Base-by-base conservation (phyloP, 2,797 vertebrate species). In the Catostomus latipinnis region DNA sequence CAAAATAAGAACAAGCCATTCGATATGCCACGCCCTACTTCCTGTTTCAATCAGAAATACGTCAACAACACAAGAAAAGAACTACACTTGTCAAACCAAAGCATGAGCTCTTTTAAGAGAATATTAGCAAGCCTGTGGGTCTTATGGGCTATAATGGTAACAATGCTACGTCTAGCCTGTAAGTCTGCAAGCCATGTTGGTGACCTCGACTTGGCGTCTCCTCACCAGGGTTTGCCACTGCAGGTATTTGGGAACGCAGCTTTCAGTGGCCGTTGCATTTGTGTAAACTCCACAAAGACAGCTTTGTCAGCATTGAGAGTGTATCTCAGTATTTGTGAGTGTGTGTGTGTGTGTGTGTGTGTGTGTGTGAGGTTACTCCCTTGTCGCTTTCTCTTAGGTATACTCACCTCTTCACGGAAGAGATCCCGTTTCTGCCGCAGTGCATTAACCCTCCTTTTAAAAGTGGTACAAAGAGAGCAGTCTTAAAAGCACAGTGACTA, bases 341-440 rank as follows among this genome's bases (percentile, higher is more conserved):
- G 72, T 83, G 71, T 57, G 88, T 89, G 86, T 83, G 87, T 88
- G 86, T 88, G 87, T 92, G 91, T 84, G 87, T 89, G 91, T 92
- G 91, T 89, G 91, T 90, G 89, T 90, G 90, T 89, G 90, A 92
- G 91, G 89, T 91, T 81, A 70, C 89, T 91, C 87, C 82, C 89
- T 87, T 83, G 91, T 84, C 80, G 84, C 94, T 95, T 93, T 95
- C 91, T 95, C 92, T 93, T 95, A 96, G 93, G 92, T 95, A 94
- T 95, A 96, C 97, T 95, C 95, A 99, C 97, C 97, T 98, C 93
- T 16, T 95, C 94, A 96, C 96, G 94, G 91, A 98, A 93, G 92
- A 97, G 96, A 97, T 96, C 95, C 94, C 96, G 97, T 96, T 97
- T 98, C 96, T 95, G 97, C 91, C 87, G 95, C 93, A 96, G 94